Percentiles rank a stretch among this genome's conserved stretches.
These are phyloP conservation scores for Eurois occulta DNA, from an alignment of 2,888 invertebrate species.

Conservation along the genomic window DNA sequence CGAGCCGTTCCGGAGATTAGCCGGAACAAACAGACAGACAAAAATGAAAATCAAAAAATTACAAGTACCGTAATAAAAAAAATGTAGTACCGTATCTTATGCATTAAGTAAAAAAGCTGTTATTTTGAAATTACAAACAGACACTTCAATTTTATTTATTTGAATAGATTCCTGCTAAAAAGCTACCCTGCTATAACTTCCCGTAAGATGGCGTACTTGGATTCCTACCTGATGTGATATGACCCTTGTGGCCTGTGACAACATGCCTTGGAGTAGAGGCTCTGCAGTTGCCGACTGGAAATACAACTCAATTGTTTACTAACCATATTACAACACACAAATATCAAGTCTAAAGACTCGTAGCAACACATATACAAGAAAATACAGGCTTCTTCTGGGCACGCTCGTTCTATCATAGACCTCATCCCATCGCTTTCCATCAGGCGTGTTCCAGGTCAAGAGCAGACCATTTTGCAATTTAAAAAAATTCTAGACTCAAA, in stretches of 20 bases:
- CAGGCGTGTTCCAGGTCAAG: too few species aligned
- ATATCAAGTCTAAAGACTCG: background rate
- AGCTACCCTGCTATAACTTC: background rate
- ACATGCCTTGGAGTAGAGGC: constrained; percentile 50
- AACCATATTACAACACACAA: background rate
- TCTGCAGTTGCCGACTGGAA: constrained; percentile 48
- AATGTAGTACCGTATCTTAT: too few species aligned
- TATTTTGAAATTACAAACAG: background rate
- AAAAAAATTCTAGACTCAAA: too few species aligned
- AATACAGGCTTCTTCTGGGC: too few species aligned
- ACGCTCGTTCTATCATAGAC: too few species aligned
- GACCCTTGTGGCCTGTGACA: constrained; percentile 54
- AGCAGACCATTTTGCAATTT: too few species aligned
- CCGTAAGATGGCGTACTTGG: background rate
- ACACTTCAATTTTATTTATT: background rate
- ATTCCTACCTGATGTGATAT: constrained; percentile 50
- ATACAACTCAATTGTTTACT: constrained; percentile 40
- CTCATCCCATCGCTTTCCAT: too few species aligned
- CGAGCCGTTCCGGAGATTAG: background rate
- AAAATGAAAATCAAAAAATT: too few species aligned
- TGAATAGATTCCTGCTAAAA: background rate
- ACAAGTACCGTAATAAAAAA: too few species aligned
- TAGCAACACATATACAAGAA: background rate
- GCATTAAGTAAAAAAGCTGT: background rate
- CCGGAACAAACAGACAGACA: background rate